Conservation (phyloP, 2,888 invertebrate genomes). For the Macrophya annulata region DNA sequence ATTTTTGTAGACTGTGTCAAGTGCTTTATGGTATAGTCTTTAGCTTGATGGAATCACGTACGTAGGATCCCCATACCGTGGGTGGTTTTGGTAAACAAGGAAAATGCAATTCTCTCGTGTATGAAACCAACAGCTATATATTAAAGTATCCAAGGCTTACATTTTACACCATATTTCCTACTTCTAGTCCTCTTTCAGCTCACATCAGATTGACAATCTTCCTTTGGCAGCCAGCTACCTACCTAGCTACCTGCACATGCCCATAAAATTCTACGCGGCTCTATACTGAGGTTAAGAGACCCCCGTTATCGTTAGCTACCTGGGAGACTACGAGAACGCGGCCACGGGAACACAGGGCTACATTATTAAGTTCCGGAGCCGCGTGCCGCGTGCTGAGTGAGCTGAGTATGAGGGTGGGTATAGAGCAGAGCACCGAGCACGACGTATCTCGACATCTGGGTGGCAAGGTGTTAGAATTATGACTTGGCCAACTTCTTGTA, state of each 20-base stretch:
- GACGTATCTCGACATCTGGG: slow-evolving; percentile 72
- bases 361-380: slow-evolving; percentile 47
- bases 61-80: not conserved
- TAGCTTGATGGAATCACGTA: not conserved
- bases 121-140: not conserved
- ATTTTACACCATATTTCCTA: slow-evolving; percentile 4
- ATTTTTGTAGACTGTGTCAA: not conserved
- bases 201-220: slow-evolving; percentile 34
- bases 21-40: not conserved
- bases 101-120: not conserved
- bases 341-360: slow-evolving; percentile 35
- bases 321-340: slow-evolving; percentile 17
- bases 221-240: not conserved
- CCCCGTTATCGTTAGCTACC: slow-evolving; percentile 47
- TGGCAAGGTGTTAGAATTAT: slow-evolving; percentile 75
- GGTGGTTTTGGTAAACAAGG: not conserved
- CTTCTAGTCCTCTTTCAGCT: slow-evolving; percentile 16
- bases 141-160: not conserved
- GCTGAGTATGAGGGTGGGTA: slow-evolving; percentile 30
- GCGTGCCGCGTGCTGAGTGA: slow-evolving; percentile 42
- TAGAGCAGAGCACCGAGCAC: slow-evolving; percentile 18
- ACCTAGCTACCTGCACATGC: not conserved
- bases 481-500: slow-evolving; percentile 68
- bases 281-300: slow-evolving; percentile 31
- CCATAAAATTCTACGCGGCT: slow-evolving; percentile 16